Percentiles rank a stretch among this genome's conserved stretches.
phyloP scores from a whole-genome alignment of 2,797 vertebrate genomes.

The Tadarida brasiliensis region DNA sequence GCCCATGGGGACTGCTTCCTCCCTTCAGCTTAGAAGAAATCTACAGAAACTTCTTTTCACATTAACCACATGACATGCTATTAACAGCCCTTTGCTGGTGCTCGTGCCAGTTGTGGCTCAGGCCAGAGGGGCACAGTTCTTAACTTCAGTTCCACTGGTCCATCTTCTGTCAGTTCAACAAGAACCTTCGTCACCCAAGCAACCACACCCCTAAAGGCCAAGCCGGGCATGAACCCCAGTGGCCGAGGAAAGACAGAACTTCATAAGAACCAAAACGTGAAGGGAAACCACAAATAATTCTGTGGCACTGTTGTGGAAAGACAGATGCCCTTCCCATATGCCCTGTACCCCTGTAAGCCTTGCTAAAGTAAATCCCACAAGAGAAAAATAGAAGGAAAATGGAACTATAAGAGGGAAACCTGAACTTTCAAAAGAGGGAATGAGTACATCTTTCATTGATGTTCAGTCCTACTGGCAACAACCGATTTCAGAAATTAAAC shows the following conservation, averaged over 20 bases:
- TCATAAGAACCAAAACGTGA: neutral
- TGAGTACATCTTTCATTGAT: neutral
- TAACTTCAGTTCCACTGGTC: neutral
- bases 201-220: neutral
- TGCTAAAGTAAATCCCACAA: neutral
- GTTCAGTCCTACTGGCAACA: neutral
- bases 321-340: neutral
- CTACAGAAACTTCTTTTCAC: neutral
- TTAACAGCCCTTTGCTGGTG: neutral
- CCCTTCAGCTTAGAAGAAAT: conserved; percentile 26
- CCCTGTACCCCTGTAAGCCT: neutral
- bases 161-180: neutral
- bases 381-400: neutral
- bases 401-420: neutral
- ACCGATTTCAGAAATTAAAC: conserved; percentile 37
- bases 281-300: neutral
- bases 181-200: neutral
- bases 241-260: neutral
- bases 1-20: conserved; percentile 17
- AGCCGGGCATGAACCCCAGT: neutral
- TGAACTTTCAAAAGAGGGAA: neutral
- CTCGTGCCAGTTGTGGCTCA: neutral
- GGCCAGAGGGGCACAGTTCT: neutral
- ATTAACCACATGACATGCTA: conserved; percentile 41
- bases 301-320: neutral